Evolutionary conservation across 2,797 vertebrate genomes (phyloP), one percentile per base, ranked within the genome.

Genomic region (Aplochiton taeniatus): DNA sequence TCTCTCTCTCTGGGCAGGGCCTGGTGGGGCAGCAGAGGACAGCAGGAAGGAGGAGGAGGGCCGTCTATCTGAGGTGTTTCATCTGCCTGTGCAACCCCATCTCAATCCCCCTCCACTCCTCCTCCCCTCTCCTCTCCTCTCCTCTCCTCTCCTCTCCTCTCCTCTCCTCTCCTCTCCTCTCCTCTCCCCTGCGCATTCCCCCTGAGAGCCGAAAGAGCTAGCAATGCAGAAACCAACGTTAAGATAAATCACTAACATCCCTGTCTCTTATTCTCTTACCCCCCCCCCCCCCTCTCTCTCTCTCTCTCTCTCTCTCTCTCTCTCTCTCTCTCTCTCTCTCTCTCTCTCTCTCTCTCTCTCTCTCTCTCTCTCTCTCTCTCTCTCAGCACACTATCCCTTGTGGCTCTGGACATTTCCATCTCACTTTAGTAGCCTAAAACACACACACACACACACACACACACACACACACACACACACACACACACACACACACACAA

Each of bases 201-300:
- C 85, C 45, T 41, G 82, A 86, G 81, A 89, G 79, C 71, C 44
- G 71, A 82, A 87, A 88, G 68, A 75, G 88, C 86, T 79, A 86
- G 74, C 79, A 82, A 69, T 58, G 87, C 88, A 88, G 80, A 89
- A 89, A 81, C 80, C 80, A 88, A 85, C 78, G 86, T 78, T 87
- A 77, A 88, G 87, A 90, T 90, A 86, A 88, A 90, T 89, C 81
- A 74, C 83, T 56, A 51, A 56, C 48, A 85, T 82, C n/a, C n/a
- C n/a, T n/a, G n/a, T n/a, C 76, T 79, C 75, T 31, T 31, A 31
- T 31, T n/a, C n/a, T n/a, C n/a, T n/a, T n/a, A n/a, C n/a, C n/a
- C n/a, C n/a, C n/a, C n/a, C n/a, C n/a, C 73, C 76, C 80, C 82
- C 66, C 45, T 64, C 80, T 81, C 81, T 76, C 83, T 70, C 83